Base-by-base conservation (phyloP, 2,113 vertebrate genomes). In the Coregonus clupeaformis region DNA sequence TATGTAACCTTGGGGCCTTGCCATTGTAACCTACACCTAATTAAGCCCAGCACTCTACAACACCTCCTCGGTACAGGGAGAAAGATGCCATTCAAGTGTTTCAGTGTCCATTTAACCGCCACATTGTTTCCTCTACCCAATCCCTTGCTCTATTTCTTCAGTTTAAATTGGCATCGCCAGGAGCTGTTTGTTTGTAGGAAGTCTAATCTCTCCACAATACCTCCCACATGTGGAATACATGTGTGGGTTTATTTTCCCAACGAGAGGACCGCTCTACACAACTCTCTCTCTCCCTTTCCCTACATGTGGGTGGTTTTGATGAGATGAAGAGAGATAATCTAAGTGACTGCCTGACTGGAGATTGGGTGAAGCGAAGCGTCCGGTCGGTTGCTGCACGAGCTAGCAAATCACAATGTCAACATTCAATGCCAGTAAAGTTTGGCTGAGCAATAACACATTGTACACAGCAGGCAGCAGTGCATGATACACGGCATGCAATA, bases 181-280 rank as follows among this genome's bases (percentile, higher is more conserved):
- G 66, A 69, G 66, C 20, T 77, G 60, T 85, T 82, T 77, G 77
- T 65, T 77, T 77, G 80, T 42, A 74, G 63, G 36, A 73, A 79
- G 68, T 75, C 49, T 75, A 77, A 75, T 30, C 57, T 36, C 75
- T 80, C 57, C 62, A 73, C 70, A 74, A 80, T 74, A 70, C 78
- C 75, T 80, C 80, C 83, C 73, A 85, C 83, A 30, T 77, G 42
- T 62, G 71, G 75, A 76, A 63, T 72, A 55, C 47, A 30, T 22
- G n/a, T 74, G 84, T 80, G 80, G n/a, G n/a, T n/a, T n/a, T n/a
- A n/a, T n/a, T n/a, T n/a, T n/a, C n/a, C n/a, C n/a, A n/a, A n/a
- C n/a, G n/a, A n/a, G n/a, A n/a, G n/a, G n/a, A n/a, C n/a, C n/a
- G n/a, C n/a, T n/a, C n/a, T n/a, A n/a, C n/a, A n/a, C n/a, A n/a